Evolutionary conservation across 2,797 vertebrate genomes (phyloP), one percentile per base, ranked within the genome.

Genomic region (Sebastes cheni): DNA sequence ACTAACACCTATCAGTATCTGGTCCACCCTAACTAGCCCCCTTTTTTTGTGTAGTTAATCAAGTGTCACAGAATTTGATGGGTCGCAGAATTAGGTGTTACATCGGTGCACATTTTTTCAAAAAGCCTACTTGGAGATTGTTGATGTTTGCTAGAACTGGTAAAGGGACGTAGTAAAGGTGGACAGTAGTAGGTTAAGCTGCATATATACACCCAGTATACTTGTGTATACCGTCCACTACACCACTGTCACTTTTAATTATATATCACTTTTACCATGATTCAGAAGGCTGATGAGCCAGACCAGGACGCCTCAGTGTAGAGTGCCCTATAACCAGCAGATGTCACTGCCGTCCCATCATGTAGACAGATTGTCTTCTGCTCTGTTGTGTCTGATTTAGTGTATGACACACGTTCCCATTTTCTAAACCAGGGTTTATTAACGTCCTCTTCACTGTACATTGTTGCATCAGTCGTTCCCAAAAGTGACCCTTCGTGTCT

Each of bases 251-350:
- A 46, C 0, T 16, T 18, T 42, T 42, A 42, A 46, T 46, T 46
- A 46, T 46, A 46, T 46, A 46, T 46, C 16, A 46, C 13, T 56
- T 29, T 29, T 1, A 42, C 20, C 16, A 46, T 25, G 25, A 14
- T 46, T 59, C 5, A 72, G 8, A 32, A 6, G 23, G 27, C 20
- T 2, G 1, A 10, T 11, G 46, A 16, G 14, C 2, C 30, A 59
- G 22, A 58, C 9, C 14, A 59, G 16, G 27, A 23, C 2, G 22
- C 25, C 10, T 59, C 46, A 16, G 30, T 12, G 20, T 59, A 1
- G 56, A 12, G 25, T 9, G 7, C 16, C 8, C 20, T 36, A 0
- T 2, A 1, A 70, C 75, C 89, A 89, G 80, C 76, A 90, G 89
- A 22, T 66, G 82, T 84, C 39, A 20, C 84, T 79, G 59, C 2